A percentile compares a stretch with the other conserved stretches of the same genome.
Evolutionary conservation across 2,113 vertebrate genomes (phyloP).

Genomic region (Canis aureus): DNA sequence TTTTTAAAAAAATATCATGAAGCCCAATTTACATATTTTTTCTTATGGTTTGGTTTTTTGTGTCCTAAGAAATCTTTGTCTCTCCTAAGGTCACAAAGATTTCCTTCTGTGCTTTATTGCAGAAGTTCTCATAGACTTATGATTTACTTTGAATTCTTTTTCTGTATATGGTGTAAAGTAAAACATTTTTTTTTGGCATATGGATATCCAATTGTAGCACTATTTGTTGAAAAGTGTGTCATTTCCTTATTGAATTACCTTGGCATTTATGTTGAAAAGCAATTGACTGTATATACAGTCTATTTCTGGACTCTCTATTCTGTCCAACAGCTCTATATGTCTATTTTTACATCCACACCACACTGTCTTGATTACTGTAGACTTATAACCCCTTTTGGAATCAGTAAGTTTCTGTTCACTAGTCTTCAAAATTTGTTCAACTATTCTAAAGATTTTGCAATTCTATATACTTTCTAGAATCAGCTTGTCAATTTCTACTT

Average conservation of each 20-base stretch:
- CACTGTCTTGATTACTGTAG: background rate
- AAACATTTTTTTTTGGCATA: background rate
- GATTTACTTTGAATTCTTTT: background rate
- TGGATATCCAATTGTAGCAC: background rate
- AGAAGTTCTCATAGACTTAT: background rate
- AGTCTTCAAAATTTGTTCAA: background rate
- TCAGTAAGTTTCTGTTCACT: background rate
- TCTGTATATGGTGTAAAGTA: background rate
- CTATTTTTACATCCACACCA: background rate
- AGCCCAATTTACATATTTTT: background rate
- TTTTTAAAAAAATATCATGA: background rate
- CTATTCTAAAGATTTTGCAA: background rate
- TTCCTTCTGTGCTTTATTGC: background rate
- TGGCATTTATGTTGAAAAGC: background rate
- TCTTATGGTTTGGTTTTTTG: background rate
- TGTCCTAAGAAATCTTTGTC: background rate
- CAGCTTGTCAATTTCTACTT: background rate
- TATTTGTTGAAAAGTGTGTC: background rate
- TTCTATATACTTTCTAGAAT: background rate
- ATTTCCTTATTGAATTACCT: background rate
- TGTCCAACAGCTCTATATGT: background rate
- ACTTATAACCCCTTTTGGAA: background rate
- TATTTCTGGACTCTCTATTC: background rate
- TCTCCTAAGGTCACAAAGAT: background rate
- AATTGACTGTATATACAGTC: background rate